A percentile compares a stretch with the other conserved stretches of the same genome.
Conservation (phyloP, 2,113 vertebrate genomes). For the Megaceryle maxima region DNA sequence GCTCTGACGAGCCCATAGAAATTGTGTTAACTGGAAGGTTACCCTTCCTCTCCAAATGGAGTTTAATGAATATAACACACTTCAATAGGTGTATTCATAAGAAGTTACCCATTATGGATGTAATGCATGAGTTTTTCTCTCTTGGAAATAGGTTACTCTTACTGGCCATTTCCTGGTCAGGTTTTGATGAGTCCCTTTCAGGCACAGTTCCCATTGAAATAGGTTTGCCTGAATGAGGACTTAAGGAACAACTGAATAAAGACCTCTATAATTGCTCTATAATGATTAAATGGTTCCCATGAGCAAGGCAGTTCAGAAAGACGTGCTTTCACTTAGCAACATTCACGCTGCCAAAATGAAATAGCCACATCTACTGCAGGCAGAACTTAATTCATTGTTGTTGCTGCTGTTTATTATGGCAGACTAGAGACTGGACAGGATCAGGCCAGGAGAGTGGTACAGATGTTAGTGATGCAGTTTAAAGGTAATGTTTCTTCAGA, state of each 20-base stretch:
- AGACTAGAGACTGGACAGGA: neutral
- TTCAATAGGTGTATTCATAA: constrained; percentile 62
- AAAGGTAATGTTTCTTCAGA: neutral
- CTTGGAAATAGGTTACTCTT: constrained; percentile 63
- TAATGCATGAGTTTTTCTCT: constrained; percentile 66
- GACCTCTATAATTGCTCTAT: constrained; percentile 65
- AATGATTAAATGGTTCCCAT: constrained; percentile 71
- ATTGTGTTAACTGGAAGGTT: constrained; percentile 62
- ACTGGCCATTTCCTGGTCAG: constrained; percentile 68
- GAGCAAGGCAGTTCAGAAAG: constrained; percentile 62
- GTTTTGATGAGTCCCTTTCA: constrained; percentile 69
- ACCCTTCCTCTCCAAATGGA: constrained; percentile 56
- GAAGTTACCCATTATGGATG: constrained; percentile 61
- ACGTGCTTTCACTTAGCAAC: constrained; percentile 69
- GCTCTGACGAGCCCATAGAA: neutral
- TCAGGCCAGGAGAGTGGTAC: neutral
- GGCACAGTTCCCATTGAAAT: constrained; percentile 61
- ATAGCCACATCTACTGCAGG: constrained; percentile 42
- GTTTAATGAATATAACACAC: constrained; percentile 62
- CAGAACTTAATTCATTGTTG: neutral
- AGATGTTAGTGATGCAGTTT: neutral
- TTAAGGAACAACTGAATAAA: constrained; percentile 65
- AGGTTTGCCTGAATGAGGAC: constrained; percentile 67
- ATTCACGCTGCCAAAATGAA: constrained; percentile 33
- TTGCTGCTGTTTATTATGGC: constrained; percentile 8